phyloP scores from a whole-genome alignment of 2,113 vertebrate genomes.

The Emberiza fucata region DNA sequence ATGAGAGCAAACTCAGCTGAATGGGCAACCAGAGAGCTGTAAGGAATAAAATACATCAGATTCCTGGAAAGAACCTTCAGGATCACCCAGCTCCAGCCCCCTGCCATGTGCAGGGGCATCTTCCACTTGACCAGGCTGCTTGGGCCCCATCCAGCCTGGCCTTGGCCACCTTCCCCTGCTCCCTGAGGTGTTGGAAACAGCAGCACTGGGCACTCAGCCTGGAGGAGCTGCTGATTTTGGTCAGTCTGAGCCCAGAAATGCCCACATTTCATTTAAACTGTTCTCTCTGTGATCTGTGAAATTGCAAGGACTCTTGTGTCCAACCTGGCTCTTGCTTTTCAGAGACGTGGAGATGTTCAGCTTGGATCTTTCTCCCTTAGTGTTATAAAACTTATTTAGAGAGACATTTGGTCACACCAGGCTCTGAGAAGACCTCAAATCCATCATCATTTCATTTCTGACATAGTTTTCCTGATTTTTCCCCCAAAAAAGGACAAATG shows the following conservation, averaged over 20 bases:
- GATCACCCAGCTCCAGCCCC: neutral
- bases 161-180: neutral
- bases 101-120: neutral
- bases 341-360: accelerated
- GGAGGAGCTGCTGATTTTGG: neutral
- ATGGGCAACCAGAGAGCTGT: neutral
- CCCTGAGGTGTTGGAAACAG: neutral
- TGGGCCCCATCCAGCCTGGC: neutral
- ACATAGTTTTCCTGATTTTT: neutral
- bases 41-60: neutral
- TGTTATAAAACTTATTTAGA: accelerated
- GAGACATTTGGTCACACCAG: neutral
- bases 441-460: neutral
- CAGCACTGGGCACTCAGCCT: neutral
- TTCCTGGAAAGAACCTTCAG: neutral
- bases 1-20: neutral
- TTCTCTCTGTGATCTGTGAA: accelerated
- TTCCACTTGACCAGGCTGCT: neutral
- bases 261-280: neutral
- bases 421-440: neutral
- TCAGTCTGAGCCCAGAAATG: neutral
- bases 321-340: neutral
- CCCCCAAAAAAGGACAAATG: accelerated
- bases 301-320: neutral
- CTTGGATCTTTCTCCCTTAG: neutral